Percentiles rank a stretch among this genome's conserved stretches.
Evolutionary conservation across 2,797 vertebrate species (phyloP).

Genomic region (Clarias fuscus): DNA sequence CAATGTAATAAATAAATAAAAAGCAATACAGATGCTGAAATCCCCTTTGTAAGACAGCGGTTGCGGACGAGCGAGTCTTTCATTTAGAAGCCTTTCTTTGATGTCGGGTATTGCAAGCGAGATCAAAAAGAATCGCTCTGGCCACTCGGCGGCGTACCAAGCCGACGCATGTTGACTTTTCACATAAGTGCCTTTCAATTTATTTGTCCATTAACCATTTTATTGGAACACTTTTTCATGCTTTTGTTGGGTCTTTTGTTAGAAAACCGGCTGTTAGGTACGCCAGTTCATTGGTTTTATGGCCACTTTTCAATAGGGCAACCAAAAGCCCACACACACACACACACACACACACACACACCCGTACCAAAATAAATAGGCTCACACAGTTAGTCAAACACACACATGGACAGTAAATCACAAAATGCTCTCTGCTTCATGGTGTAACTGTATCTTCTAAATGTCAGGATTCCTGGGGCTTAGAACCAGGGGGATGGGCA

Average conservation of each 20-base stretch:
- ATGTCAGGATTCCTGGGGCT: conserved; percentile 59
- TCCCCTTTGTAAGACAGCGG: conserved; percentile 46
- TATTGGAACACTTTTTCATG: conserved; percentile 55
- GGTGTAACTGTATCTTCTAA: conserved; percentile 61
- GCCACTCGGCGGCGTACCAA: conserved; percentile 34
- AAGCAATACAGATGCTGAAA: conserved; percentile 35
- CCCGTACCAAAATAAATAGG: conserved; percentile 46
- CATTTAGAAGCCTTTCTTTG: conserved; percentile 49
- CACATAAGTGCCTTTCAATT: conserved; percentile 57
- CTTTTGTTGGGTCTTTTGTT: conserved; percentile 60
- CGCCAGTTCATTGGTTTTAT: conserved; percentile 61
- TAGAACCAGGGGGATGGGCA: conserved; percentile 39
- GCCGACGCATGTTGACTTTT: conserved; percentile 58
- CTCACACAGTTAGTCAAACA: conserved; percentile 18
- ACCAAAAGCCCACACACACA: conserved; percentile 30
- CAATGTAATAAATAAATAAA: no score
- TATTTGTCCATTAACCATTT: conserved; percentile 59
- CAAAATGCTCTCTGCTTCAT: conserved; percentile 45
- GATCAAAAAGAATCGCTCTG: conserved; percentile 51
- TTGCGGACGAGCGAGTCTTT: conserved; percentile 43
- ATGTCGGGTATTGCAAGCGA: conserved; percentile 42
- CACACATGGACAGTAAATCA: conserved; percentile 50
- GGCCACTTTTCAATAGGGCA: conserved; percentile 56
- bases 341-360: conserved; percentile 29
- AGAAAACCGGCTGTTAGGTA: conserved; percentile 59